Evolutionary conservation across 2,888 invertebrate species (phyloP).

Genomic region (Romanomermis culicivorax): DNA sequence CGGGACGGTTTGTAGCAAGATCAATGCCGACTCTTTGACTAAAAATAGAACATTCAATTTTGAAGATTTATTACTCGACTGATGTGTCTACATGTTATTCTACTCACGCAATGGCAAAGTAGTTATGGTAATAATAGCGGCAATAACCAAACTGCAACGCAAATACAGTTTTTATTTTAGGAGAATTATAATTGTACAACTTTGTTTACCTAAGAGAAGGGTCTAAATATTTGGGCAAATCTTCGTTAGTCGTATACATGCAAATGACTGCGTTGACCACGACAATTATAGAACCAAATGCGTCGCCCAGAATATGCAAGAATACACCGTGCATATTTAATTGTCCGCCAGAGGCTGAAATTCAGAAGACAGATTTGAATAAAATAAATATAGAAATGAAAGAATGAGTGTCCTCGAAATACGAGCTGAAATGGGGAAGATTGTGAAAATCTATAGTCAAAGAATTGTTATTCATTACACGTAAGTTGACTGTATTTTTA

Average conservation of each 20-base stretch:
- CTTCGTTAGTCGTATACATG: constrained; percentile 51
- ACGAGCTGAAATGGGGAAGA: too few species aligned
- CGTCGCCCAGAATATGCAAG: constrained; percentile 85
- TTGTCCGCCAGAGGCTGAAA: constrained; percentile 43
- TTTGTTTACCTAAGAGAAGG: constrained; percentile 49
- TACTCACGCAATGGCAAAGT: constrained; percentile 29
- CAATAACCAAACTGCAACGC: constrained; percentile 34
- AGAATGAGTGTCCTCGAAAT: too few species aligned
- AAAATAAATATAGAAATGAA: too few species aligned
- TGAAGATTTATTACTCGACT: background rate
- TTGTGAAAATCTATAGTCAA: too few species aligned
- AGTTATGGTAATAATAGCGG: constrained; percentile 37
- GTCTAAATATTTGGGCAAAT: constrained; percentile 55
- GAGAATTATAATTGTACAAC: background rate
- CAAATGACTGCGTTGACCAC: constrained; percentile 55
- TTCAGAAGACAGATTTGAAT: too few species aligned
- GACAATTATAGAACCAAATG: constrained; percentile 77
- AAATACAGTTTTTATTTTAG: background rate
- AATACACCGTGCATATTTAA: constrained; percentile 99
- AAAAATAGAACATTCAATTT: constrained; percentile 13
- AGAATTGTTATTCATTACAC: too few species aligned
- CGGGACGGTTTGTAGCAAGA: constrained; percentile 89
- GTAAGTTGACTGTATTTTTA: too few species aligned
- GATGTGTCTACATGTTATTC: constrained; percentile 1
- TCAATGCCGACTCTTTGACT: constrained; percentile 74